These are phyloP conservation scores for Spermophilus dauricus DNA, from an alignment of 2,113 vertebrate genomes.

Conservation along the genomic window DNA sequence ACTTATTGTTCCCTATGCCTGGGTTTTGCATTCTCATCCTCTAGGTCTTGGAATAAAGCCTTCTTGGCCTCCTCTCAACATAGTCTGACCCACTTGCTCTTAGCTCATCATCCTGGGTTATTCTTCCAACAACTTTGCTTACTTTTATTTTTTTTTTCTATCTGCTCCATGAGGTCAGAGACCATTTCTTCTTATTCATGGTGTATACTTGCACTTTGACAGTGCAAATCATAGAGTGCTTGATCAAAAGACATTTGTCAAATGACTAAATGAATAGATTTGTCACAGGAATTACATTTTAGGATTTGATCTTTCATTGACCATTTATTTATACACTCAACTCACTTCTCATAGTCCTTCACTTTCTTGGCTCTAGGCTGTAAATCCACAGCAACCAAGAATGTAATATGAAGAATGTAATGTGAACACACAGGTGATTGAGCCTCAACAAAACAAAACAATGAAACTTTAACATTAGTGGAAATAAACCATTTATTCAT, in stretches of 20 bases:
- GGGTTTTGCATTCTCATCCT: background rate
- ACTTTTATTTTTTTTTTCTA: constrained; percentile 28
- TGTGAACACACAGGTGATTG: background rate
- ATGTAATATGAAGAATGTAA: constrained; percentile 1
- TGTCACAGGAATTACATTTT: constrained; percentile 21
- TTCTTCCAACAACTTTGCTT: background rate
- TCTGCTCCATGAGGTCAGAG: background rate
- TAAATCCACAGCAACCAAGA: constrained; percentile 57
- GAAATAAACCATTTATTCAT: background rate
- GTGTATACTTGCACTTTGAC: background rate
- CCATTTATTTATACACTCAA: background rate
- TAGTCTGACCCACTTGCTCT: background rate
- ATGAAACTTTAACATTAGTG: background rate
- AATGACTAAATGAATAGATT: constrained; percentile 39
- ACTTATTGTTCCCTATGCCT: background rate
- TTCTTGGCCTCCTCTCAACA: background rate
- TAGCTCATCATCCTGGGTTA: background rate
- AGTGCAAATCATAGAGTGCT: background rate
- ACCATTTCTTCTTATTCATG: background rate
- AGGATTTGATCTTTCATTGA: constrained; percentile 43
- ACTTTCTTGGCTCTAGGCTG: constrained; percentile 28
- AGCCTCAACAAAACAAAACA: constrained; percentile 20
- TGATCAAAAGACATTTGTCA: constrained; percentile 34
- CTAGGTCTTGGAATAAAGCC: background rate
- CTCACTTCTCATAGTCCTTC: background rate